Conservation (phyloP, 2,113 vertebrate genomes). For the Lamprotornis superbus region DNA sequence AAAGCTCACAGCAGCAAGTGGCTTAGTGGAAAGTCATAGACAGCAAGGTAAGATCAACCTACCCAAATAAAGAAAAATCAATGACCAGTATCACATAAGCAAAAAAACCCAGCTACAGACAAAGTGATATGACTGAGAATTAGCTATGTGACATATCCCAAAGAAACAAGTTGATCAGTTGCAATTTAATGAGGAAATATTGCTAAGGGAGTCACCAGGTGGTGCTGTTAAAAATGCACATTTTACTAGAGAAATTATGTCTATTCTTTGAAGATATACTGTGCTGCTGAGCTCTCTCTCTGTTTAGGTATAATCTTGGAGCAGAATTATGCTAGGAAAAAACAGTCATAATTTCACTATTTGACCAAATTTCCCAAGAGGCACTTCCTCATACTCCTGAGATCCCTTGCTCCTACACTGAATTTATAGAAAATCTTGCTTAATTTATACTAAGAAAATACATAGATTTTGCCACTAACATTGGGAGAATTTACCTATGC, state of each 20-base stretch:
- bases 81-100: neutral
- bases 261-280: neutral
- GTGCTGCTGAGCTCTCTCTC: neutral
- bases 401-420: neutral
- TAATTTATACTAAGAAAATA: neutral
- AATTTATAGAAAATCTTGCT: neutral
- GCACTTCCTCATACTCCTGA: neutral
- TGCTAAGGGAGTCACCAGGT: neutral
- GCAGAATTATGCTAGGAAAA: neutral
- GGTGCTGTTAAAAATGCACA: conserved; percentile 1
- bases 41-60: neutral
- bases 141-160: neutral
- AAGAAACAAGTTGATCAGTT: neutral
- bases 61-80: neutral
- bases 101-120: neutral
- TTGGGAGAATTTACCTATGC: neutral
- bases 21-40: neutral
- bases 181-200: neutral
- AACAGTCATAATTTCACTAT: neutral
- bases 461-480: neutral
- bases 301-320: neutral
- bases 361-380: neutral
- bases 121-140: neutral
- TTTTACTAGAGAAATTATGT: neutral
- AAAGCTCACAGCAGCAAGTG: neutral